Base-by-base conservation (phyloP, 2,797 vertebrate genomes). In the Chrysocyon brachyurus region DNA sequence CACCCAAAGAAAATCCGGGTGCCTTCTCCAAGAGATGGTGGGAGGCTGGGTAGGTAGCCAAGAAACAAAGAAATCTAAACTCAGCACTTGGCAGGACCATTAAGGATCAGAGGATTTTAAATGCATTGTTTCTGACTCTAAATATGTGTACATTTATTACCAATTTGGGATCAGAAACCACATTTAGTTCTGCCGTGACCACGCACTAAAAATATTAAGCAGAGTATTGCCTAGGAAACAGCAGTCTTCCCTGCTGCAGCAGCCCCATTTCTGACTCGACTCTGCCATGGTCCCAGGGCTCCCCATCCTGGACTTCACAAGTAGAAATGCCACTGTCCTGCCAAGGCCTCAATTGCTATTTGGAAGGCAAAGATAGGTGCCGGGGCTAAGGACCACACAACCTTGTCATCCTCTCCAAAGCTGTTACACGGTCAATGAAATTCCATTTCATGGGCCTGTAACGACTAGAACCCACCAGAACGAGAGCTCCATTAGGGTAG, bases 11-110 rank as follows among this genome's bases (percentile, higher is more conserved):
- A 98, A 98, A 97, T 84, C 86, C 68, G 46, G 81, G 85, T 11
- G 1, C 84, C 87, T 93, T 96, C 92, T 97, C 77, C 57, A 86
- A 97, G 91, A 97, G 96, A 95, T 91, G 90, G 98, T 98, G 92
- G 98, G 97, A 97, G 94, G 88, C 68, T 97, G 96, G 92, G 95
- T 97, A 97, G 93, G 92, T 97, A 97, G 97, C 98, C 97, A 98
- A 97, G 94, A 98, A 98, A 98, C 97, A 98, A 98, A 98, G 97
- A 97, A 98, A 97, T 68, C 97, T 98, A 98, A 97, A 97, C 96
- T 97, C 97, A 97, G 97, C 96, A 97, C 79, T 98, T 97, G 97
- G 96, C 95, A 97, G 36, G 96, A 97, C 95, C 97, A 97, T 97
- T 97, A 98, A 97, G 96, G 82, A 98, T 90, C 59, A 96, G 57